Conservation (phyloP, 2,113 vertebrate genomes). For the Mustela nigripes region DNA sequence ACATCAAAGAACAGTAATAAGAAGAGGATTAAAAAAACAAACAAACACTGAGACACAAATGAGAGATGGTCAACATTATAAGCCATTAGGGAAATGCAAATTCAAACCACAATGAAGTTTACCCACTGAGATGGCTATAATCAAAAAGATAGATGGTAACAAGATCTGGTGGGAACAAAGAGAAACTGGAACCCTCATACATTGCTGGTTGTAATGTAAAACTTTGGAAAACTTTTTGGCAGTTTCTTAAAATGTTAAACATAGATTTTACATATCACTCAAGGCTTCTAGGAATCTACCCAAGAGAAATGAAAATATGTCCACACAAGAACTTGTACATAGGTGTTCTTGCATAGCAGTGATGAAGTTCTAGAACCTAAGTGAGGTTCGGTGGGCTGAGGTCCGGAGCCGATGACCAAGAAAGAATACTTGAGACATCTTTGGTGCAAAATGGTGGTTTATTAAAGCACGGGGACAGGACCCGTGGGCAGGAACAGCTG, state of each 20-base stretch:
- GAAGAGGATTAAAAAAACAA: not conserved
- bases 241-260: conserved; percentile 37
- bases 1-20: not conserved
- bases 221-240: not conserved
- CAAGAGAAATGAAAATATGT: not conserved
- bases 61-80: not conserved
- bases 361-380: too few species aligned
- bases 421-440: too few species aligned
- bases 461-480: too few species aligned
- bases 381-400: too few species aligned
- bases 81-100: conserved; percentile 25
- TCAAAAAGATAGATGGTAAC: not conserved
- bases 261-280: not conserved
- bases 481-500: too few species aligned
- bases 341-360: not conserved
- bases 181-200: not conserved
- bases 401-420: too few species aligned
- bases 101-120: not conserved
- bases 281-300: not conserved
- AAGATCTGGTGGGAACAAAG: not conserved
- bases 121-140: not conserved
- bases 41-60: not conserved
- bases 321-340: not conserved
- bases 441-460: too few species aligned
- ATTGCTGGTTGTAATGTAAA: not conserved